Base-by-base conservation (phyloP, 2,797 vertebrate genomes). In the Triplophysa yarkandensis region DNA sequence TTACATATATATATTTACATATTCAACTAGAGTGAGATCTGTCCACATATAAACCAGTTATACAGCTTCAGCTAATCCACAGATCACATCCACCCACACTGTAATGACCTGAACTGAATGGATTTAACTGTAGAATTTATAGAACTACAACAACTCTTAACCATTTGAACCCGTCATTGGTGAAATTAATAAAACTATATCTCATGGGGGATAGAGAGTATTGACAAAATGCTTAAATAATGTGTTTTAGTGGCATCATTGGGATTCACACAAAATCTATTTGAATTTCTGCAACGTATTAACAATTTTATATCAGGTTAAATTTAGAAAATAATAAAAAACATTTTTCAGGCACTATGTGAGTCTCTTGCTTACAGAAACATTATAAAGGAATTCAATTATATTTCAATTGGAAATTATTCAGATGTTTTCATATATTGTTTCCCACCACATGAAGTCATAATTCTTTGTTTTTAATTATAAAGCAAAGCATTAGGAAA, bases 1-100 rank as follows among this genome's bases (percentile, higher is more conserved):
- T 21, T 25, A 43, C 3, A 30, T 2, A 28, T 39, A 34, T 34
- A 34, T 27, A 14, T 17, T 36, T 17, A 10, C 2, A 16, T 3
- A 5, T 36, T 67, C 2, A 9, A 27, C 19, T 34, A 23, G 34
- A 30, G 34, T 28, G 16, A 68, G 17, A 57, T 58, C 68, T 17
- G 30, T 58, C 19, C 28, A 46, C 27, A 34, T 34, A 34, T 36
- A 6, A n/a, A 61, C 34, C 28, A 8, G 28, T 25, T 23, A n/a
- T 23, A 39, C 30, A 46, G 27, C 21, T 43, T 55, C 48, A 52
- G 13, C 48, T 25, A 23, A 13, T 52, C 21, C 54, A 58, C 39
- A 61, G 25, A 71, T 48, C n/a, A 3, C 19, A 60, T 36, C 68
- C 41, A 5, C 19, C 14, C 14, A 70, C 68, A 39, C 7, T 32